Evolutionary conservation across 2,888 invertebrate genomes (phyloP).

Genomic region (Barypeithes pellucidus): DNA sequence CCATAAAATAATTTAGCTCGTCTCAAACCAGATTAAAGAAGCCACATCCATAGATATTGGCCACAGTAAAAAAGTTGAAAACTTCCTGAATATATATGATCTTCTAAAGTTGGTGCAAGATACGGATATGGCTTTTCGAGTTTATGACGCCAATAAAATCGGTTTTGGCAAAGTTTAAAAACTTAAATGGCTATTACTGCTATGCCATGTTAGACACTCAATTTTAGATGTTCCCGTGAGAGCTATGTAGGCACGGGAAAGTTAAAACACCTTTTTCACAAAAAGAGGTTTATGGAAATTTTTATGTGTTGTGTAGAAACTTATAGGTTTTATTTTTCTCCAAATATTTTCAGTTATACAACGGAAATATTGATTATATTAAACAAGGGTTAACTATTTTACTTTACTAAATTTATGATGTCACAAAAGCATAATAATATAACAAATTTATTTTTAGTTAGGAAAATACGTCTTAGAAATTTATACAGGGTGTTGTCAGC

Average conservation of each 20-base stretch:
- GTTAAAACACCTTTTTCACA: constrained; percentile 6
- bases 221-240: constrained; percentile 37
- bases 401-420: too few relatives aligned
- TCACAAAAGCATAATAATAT: too few relatives aligned
- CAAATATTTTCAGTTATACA: too few relatives aligned
- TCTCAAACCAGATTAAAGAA: constrained; percentile 6
- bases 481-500: too few relatives aligned
- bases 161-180: constrained; percentile 48
- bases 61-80: constrained; percentile 37
- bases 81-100: constrained; percentile 32
- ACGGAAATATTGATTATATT: too few relatives aligned
- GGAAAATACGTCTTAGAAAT: too few relatives aligned
- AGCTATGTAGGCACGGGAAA: constrained; percentile 24
- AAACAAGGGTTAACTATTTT: too few relatives aligned
- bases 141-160: constrained; percentile 51
- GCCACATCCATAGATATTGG: constrained; percentile 1
- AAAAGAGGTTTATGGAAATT: not conserved
- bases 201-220: constrained; percentile 48
- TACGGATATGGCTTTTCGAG: constrained; percentile 35
- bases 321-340: too few relatives aligned
- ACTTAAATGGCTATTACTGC: constrained; percentile 55
- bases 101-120: constrained; percentile 26
- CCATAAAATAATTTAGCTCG: constrained; percentile 17
- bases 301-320: not conserved
- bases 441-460: too few relatives aligned